A percentile compares a stretch with the other conserved stretches of the same genome.
These are phyloP conservation scores for Erithacus rubecula DNA, from an alignment of 2,797 vertebrate genomes.

Conservation along the genomic window DNA sequence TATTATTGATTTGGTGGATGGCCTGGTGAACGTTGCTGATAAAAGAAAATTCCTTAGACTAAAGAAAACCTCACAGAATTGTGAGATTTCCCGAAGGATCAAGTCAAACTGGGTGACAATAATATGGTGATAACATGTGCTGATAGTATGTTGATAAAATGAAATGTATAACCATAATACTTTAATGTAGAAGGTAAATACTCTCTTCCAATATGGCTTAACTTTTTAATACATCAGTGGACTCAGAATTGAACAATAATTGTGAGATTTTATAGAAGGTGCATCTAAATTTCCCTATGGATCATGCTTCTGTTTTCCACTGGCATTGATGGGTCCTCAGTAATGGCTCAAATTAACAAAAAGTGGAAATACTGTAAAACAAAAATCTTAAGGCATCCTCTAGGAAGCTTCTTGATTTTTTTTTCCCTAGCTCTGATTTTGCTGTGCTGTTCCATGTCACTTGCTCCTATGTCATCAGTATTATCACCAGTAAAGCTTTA, in stretches of 20 bases:
- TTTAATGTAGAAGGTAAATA: neutral
- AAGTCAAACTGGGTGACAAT: neutral
- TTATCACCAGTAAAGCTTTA: neutral
- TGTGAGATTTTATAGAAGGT: neutral
- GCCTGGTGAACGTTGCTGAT: slow-evolving; percentile 1
- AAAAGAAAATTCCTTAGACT: slow-evolving; percentile 16
- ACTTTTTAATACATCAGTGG: neutral
- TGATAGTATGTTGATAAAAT: slow-evolving; percentile 9
- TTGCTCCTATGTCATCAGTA: neutral
- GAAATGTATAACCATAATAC: neutral
- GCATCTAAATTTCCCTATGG: neutral
- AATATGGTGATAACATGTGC: neutral
- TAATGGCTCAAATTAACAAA: neutral
- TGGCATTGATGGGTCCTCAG: neutral
- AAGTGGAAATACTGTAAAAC: neutral
- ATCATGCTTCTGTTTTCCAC: neutral
- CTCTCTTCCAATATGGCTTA: neutral
- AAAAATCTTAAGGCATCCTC: neutral
- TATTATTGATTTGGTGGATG: slow-evolving; percentile 35
- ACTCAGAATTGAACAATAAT: neutral
- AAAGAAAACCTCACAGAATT: slow-evolving; percentile 14
- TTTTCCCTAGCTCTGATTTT: neutral
- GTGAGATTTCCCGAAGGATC: neutral
- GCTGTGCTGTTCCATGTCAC: neutral
- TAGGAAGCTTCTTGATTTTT: neutral